These are phyloP conservation scores for Dipodomys ordii DNA, from an alignment of 2,113 vertebrate species.

Conservation along the genomic window DNA sequence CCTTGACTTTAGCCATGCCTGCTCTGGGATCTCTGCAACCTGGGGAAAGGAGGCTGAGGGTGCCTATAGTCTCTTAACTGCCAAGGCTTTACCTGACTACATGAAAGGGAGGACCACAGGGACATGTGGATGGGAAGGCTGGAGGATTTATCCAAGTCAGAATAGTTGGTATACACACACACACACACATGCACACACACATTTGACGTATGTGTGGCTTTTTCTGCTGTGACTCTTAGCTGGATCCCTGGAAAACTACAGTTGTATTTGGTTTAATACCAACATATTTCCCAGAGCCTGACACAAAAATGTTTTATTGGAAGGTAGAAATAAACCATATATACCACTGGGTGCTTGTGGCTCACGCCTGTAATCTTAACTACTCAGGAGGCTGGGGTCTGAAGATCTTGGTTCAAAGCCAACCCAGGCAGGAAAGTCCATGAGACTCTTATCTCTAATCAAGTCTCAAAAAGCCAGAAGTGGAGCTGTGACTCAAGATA, in stretches of 20 bases:
- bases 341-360: no score
- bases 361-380: no score
- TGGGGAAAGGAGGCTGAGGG: no score
- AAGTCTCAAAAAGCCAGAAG: no score
- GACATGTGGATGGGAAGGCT: background rate
- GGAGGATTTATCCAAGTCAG: background rate
- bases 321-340: background rate
- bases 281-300: background rate
- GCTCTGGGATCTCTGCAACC: background rate
- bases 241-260: slow-evolving; percentile 7
- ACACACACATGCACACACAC: no score
- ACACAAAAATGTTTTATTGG: background rate
- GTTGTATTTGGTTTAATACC: background rate
- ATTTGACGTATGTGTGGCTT: background rate
- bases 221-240: background rate
- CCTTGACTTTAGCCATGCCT: background rate
- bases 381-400: no score
- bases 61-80: background rate
- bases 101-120: background rate
- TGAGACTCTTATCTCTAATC: no score
- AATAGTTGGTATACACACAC: background rate
- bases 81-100: background rate
- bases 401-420: no score
- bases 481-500: no score
- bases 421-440: no score